phyloP scores from a whole-genome alignment of 2,113 vertebrate species.

The Phasianus colchicus region DNA sequence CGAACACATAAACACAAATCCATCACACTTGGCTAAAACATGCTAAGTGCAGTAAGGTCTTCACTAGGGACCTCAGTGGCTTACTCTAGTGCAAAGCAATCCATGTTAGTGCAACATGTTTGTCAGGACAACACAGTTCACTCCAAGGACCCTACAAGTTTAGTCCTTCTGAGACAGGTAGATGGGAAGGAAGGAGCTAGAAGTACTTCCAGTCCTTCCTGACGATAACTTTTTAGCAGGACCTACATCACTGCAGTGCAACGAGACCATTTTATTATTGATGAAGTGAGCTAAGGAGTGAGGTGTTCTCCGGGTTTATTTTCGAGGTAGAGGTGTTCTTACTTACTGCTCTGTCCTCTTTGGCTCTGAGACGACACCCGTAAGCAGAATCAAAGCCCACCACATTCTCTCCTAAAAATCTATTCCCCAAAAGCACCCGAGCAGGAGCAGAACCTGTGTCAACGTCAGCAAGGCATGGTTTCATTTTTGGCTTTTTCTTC shows the following conservation, averaged over 20 bases:
- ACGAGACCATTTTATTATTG: slow-evolving; percentile 1
- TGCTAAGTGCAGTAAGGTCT: background rate
- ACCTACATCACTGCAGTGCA: background rate
- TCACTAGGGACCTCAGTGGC: background rate
- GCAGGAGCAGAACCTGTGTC: background rate
- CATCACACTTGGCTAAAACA: background rate
- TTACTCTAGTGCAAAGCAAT: background rate
- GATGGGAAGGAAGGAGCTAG: background rate
- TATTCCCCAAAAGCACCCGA: background rate
- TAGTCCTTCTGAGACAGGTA: background rate
- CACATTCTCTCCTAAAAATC: background rate
- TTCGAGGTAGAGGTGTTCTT: slow-evolving; percentile 28
- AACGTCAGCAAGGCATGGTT: background rate
- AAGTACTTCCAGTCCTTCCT: background rate
- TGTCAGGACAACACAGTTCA: background rate
- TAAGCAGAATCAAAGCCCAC: background rate
- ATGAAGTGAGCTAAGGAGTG: background rate
- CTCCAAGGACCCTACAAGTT: background rate
- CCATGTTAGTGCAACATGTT: background rate
- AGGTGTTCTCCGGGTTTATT: slow-evolving; percentile 29
- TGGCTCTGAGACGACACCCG: background rate
- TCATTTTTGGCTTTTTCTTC: background rate
- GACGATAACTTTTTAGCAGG: background rate
- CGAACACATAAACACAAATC: background rate
- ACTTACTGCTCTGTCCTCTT: background rate